Base-by-base conservation (phyloP, 2,113 vertebrate genomes). In the Macaca fascicularis region DNA sequence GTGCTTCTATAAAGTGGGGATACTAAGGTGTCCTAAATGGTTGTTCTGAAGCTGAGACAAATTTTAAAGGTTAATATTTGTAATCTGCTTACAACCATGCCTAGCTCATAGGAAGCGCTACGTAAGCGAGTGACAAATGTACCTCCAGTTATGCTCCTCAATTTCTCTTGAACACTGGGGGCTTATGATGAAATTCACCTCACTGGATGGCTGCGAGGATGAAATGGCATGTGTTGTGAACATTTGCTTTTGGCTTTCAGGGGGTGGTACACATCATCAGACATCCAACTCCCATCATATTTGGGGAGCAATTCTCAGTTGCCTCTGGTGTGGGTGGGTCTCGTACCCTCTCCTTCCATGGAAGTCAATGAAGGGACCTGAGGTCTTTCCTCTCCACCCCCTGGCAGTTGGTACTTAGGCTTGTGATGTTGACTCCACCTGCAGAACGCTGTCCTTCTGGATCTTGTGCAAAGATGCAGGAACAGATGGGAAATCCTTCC, bases 231-330 rank as follows among this genome's bases (percentile, higher is more conserved):
- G 38, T 7, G 40, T 35, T 1, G 0, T 27, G 67, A 10, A 45
- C 59, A 17, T 64, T 76, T 40, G 9, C 38, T 83, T 52, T 40
- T 76, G 52, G n/a, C 25, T 38, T 23, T 38, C 25, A 55, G 1
- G 4, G 20, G 32, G 23, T 16, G 3, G 38, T 74, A 45, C 6
- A 0, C 5, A 32, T 32, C 14, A 0, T 38, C 57, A 32, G 30
- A 6, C 23, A 16, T 11, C 81, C 81, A 50, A 48, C 23, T 35
- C 38, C 19, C 9, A 17, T 10, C 48, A 43, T 12, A 12, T n/a
- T 1, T 16, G 22, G 22, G 50, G 55, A 52, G n/a, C n/a, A 67
- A 30, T 45, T 30, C 70, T 43, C 79, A 30, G 7, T 23, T 30
- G 2, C 30, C 19, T 0, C 19, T 48, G 40, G 23, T 7, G 1